These are phyloP conservation scores for cat (Felis catus) DNA, from an alignment of 2,113 vertebrate genomes.

Conservation along the genomic window F.catus_Fca126_mat1.0 CM031424.1:71901001-71901500, in stretches of 20 bases:
- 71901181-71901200: neutral
- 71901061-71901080: neutral
- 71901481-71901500: neutral
- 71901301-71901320: neutral
- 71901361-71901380: neutral
- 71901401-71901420: neutral
- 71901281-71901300: neutral
- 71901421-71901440: neutral
- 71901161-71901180: neutral
- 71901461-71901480: neutral
- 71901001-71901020: neutral
- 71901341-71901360: neutral
- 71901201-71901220: neutral
- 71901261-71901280: neutral
- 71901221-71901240: neutral
- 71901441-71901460: neutral
- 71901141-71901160: neutral
- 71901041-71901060: neutral
- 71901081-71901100: neutral
- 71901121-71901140: neutral
- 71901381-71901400: neutral
- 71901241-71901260: neutral
- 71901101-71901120: neutral
- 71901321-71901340: neutral
- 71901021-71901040: neutral